These are phyloP conservation scores for Morone chrysops DNA, from an alignment of 2,113 vertebrate genomes.

Conservation along the genomic window DNA sequence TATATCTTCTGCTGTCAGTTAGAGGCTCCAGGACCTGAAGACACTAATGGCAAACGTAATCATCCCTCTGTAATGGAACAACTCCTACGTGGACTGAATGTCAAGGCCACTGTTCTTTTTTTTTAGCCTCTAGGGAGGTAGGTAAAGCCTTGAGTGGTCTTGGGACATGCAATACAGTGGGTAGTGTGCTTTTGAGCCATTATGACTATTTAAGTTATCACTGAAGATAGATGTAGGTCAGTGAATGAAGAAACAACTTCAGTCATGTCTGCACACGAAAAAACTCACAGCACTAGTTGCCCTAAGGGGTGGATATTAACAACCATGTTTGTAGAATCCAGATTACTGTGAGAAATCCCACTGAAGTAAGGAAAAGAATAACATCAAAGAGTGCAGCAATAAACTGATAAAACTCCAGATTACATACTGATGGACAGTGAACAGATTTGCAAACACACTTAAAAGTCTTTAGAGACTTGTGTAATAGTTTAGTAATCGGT, in stretches of 20 bases:
- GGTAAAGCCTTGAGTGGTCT: not conserved
- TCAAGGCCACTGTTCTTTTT: not conserved
- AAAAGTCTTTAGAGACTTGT: not conserved
- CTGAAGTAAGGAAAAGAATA: not conserved
- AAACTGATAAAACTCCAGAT: not conserved
- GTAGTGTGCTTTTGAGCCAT: not conserved
- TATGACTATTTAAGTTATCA: not conserved
- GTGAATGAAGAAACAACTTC: not conserved
- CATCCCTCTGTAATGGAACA: not conserved
- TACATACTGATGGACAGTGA: not conserved
- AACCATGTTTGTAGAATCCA: not conserved
- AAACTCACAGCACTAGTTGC: not conserved
- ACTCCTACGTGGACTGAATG: not conserved
- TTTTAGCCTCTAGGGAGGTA: not conserved
- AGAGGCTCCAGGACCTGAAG: not conserved
- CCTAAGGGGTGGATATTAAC: not conserved
- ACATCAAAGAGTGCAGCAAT: not conserved
- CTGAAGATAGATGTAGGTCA: constrained; percentile 38
- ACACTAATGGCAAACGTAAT: not conserved
- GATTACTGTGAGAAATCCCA: not conserved
- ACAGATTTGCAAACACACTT: not conserved
- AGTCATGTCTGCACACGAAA: not conserved
- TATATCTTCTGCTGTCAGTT: not conserved
- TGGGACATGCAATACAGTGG: not conserved
- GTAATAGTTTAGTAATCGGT: not conserved